Evolutionary conservation across 2,797 vertebrate species (phyloP).

Genomic region (Chlorospingus semifuscus): DNA sequence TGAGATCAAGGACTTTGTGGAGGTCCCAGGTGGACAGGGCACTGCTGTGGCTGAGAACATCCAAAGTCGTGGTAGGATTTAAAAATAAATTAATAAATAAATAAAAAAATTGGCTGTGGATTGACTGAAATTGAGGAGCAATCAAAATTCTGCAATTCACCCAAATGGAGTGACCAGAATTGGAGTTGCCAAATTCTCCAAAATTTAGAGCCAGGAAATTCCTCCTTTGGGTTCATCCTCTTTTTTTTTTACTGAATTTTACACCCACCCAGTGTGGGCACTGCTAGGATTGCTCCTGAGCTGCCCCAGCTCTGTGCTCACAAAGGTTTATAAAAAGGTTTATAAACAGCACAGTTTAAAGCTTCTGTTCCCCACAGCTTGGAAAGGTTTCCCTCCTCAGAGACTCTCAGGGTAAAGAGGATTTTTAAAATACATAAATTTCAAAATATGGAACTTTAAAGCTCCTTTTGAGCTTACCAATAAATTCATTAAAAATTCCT

Average conservation of each 20-base stretch:
- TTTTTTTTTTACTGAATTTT: background rate
- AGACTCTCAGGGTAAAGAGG: background rate
- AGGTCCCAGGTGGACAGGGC: background rate
- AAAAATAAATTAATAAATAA: background rate
- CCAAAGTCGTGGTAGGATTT: background rate
- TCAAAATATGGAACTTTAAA: background rate
- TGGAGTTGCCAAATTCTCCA: background rate
- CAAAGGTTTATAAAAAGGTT: background rate
- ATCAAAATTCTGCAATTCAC: background rate
- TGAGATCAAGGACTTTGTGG: background rate
- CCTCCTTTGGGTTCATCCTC: background rate
- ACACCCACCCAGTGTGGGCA: background rate
- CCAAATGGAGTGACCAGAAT: background rate
- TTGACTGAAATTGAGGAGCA: background rate
- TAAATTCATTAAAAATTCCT: background rate
- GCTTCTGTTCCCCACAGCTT: background rate
- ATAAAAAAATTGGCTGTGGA: background rate
- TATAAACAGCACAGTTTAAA: background rate
- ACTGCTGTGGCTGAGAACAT: background rate
- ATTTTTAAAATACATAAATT: background rate
- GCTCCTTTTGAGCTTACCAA: background rate
- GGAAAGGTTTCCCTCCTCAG: background rate
- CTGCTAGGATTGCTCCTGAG: background rate
- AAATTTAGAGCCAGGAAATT: background rate
- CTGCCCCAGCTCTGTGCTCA: background rate